Base-by-base conservation (phyloP, 2,888 invertebrate genomes). In the Synanthedon andrenaeformis region DNA sequence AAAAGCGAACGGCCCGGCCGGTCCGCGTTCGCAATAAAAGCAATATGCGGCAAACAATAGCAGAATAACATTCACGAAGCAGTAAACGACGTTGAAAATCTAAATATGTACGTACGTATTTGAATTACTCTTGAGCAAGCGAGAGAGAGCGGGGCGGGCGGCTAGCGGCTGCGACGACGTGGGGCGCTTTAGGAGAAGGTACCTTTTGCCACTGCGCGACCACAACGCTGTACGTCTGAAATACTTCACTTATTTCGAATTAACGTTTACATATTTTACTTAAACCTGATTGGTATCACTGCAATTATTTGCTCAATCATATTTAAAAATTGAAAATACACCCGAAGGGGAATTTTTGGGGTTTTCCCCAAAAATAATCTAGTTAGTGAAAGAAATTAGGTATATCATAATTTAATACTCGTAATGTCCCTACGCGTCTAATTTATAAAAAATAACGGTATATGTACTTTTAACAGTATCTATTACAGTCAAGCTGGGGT, bases 91-190 rank as follows among this genome's bases (percentile, higher is more conserved):
- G 68, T 64, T 66, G 61, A 57, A 62, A 74, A 74, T 72, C 70
- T 73, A 75, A 74, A 74, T 74, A 70, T 73, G 72, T 75, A 73
- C 74, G 35, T 35, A 35, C 74, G 35, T 35, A 35, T 72, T 51
- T 73, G 72, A 72, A 69, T 71, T 69, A 68, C 63, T 55, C 56
- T 56, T 35, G 35, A 35, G 35, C 8, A 35, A 35, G 35, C 35
- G 35, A 35, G 35, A 35, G 35, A 35, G 35, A 35, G 35, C 35
- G 35, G 62, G 61, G 60, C 64, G 60, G 56, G 59, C 56, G 62
- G 62, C 56, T 56, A 54, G 59, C 60, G 61, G 56, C 59, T 60
- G 42, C 19, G 49, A 41, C 63, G 58, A 41, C 63, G 58, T 57
- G 49, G 35, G 57, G 55, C 51, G 51, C 35, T 35, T 35, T 35